Evolutionary conservation across 2,888 invertebrate species (phyloP).

Genomic region (Atethmia centrago): DNA sequence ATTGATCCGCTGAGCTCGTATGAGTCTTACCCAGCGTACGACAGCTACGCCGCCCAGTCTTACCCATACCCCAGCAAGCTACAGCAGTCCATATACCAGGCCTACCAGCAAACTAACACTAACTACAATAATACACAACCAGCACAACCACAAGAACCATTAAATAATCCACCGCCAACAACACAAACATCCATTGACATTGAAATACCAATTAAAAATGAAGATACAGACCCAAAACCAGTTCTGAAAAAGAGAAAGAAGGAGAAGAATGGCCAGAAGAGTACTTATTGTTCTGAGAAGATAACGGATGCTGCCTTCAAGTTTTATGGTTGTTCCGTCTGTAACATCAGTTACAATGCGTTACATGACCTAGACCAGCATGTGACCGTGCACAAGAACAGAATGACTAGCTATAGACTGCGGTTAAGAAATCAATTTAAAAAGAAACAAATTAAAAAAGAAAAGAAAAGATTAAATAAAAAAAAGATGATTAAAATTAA

Average conservation of each 20-base stretch:
- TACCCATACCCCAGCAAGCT: constrained; percentile 67
- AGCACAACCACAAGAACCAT: background rate
- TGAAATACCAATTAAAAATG: constrained; percentile 31
- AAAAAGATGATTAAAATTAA: constrained; percentile 74
- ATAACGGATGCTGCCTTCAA: constrained; percentile 80
- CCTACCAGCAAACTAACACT: constrained; percentile 30
- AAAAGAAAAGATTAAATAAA: constrained; percentile 75
- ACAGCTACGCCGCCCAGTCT: constrained; percentile 56
- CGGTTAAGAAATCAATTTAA: constrained; percentile 80
- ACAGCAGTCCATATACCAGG: constrained; percentile 57
- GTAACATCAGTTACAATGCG: constrained; percentile 78
- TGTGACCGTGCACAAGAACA: constrained; percentile 81
- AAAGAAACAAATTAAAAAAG: constrained; percentile 79
- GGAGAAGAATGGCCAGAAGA: constrained; percentile 74
- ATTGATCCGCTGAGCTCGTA: constrained; percentile 81
- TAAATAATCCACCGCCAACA: constrained; percentile 15
- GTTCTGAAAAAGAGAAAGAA: constrained; percentile 56
- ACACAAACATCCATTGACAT: constrained; percentile 1
- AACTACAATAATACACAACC: constrained; percentile 27
- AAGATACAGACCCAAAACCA: constrained; percentile 63
- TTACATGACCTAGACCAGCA: constrained; percentile 81
- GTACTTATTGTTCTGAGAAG: constrained; percentile 81
- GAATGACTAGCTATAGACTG: constrained; percentile 85
- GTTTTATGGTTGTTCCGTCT: constrained; percentile 85
- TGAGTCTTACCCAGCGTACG: constrained; percentile 71